Base-by-base conservation (phyloP, 2,888 invertebrate genomes). In the Xiphydria camelus region DNA sequence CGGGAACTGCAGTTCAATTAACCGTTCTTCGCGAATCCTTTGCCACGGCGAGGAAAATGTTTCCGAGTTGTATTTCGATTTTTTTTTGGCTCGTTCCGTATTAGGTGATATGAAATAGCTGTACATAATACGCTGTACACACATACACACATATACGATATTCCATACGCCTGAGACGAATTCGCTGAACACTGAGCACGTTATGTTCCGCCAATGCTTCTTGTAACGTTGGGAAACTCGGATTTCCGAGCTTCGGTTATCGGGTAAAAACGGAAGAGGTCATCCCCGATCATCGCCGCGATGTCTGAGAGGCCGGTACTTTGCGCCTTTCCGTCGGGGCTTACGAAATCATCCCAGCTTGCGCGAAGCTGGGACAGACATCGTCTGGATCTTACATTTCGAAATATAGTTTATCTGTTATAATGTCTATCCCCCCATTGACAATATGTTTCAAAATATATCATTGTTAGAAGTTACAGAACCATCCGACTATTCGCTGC, bases 381-480 rank as follows among this genome's bases (percentile, higher is more conserved):
- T 33, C 41, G 41, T 41, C 42, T 25, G 60, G 56, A 63, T 66
- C 67, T 64, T 68, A 67, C 56, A 67, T 67, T 69, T 69, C 61
- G 55, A 67, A 65, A 67, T 64, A 64, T 64, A 65, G 58, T 64
- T 63, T 67, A 71, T 72, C 61, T 69, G 65, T 72, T 72, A 68
- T 63, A 67, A 71, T 72, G 69, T 71, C 68, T 70, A 68, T 72
- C 61, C 64, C 64, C 66, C 68, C 64, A 73, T 71, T 68, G 72
- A 72, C 70, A 70, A 73, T 73, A 73, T 73, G 70, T 70, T 71
- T 66, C 60, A 62, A 73, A 70, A 70, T 73, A 73, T 72, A 73
- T 73, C 57, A 71, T 70, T 71, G 73, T 73, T 73, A 73, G 73
- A 70, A 68, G 64, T 72, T 73, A 64, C n/a, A n/a, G n/a, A n/a